Evolutionary conservation across 2,888 invertebrate species (phyloP).

Genomic region (Flabesymbios commensalis): DNA sequence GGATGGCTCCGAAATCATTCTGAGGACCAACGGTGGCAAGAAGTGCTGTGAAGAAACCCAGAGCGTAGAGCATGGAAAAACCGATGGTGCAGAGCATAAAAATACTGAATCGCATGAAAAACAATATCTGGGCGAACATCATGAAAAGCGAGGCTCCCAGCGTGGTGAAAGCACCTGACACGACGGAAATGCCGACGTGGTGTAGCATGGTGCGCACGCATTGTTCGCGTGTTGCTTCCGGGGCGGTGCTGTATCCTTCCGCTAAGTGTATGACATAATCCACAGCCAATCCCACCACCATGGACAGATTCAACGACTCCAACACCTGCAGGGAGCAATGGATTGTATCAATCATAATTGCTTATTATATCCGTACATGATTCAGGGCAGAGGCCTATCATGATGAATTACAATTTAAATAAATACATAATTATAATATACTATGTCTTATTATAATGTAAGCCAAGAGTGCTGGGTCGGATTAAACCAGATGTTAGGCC

Average conservation of each 20-base stretch:
- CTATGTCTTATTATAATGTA: too few species aligned
- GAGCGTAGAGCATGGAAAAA: conserved; percentile 46
- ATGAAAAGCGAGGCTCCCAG: conserved; percentile 50
- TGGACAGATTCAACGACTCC: conserved; percentile 52
- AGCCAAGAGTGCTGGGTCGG: too few species aligned
- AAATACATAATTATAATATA: too few species aligned
- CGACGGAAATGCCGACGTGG: conserved; percentile 46
- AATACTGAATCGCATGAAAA: conserved; percentile 52
- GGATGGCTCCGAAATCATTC: conserved; percentile 26
- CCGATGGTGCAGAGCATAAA: conserved; percentile 51
- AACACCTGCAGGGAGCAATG: conserved; percentile 40
- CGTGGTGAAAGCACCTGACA: conserved; percentile 51
- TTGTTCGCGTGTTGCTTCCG: conserved; percentile 38
- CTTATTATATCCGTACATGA: too few species aligned
- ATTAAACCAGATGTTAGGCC: too few species aligned
- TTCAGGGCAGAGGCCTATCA: too few species aligned
- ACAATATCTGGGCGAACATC: conserved; percentile 45
- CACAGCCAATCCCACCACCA: conserved; percentile 51
- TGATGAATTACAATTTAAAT: too few species aligned
- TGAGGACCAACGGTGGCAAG: conserved; percentile 45
- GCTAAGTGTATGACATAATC: conserved; percentile 56
- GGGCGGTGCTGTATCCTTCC: conserved; percentile 49
- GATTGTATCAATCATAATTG: too few species aligned
- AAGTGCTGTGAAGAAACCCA: conserved; percentile 44
- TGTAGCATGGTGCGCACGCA: conserved; percentile 47